These are phyloP conservation scores for Aphis craccivora DNA, from an alignment of 1,140 invertebrate species.

Conservation along the genomic window DNA sequence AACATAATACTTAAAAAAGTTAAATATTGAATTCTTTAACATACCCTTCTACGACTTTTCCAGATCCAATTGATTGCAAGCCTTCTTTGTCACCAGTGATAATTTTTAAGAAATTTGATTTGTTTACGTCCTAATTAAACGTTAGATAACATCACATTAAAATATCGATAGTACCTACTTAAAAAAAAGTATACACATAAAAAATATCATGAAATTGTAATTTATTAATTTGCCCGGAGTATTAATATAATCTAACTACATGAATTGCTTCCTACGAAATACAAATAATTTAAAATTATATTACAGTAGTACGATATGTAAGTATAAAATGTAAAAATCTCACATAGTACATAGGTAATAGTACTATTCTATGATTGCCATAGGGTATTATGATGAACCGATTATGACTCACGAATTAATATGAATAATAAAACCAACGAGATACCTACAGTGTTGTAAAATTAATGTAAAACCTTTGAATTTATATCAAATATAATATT, in stretches of 20 bases:
- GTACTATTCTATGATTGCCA: too few species aligned
- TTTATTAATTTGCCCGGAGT: background rate
- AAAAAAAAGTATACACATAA: background rate
- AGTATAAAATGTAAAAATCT: too few species aligned
- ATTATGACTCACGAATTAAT: background rate
- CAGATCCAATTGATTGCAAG: conserved; percentile 33
- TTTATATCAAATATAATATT: too few species aligned
- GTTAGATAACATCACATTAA: background rate
- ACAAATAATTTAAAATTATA: too few species aligned
- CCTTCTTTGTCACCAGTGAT: conserved; percentile 49
- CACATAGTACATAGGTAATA: too few species aligned
- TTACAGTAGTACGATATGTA: too few species aligned
- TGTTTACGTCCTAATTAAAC: conserved; percentile 61
- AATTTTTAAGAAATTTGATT: conserved; percentile 53
- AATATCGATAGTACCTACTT: background rate
- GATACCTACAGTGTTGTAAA: background rate
- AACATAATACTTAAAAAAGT: background rate
- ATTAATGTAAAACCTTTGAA: background rate
- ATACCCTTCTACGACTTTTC: conserved; percentile 57
- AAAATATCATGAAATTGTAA: background rate
- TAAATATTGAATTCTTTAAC: background rate
- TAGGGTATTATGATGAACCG: too few species aligned
- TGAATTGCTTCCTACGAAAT: too few species aligned
- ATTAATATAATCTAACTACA: background rate
- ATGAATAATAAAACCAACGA: background rate